phyloP scores from a whole-genome alignment of 2,888 invertebrate genomes.

The Cosmorhoe ocellata region DNA sequence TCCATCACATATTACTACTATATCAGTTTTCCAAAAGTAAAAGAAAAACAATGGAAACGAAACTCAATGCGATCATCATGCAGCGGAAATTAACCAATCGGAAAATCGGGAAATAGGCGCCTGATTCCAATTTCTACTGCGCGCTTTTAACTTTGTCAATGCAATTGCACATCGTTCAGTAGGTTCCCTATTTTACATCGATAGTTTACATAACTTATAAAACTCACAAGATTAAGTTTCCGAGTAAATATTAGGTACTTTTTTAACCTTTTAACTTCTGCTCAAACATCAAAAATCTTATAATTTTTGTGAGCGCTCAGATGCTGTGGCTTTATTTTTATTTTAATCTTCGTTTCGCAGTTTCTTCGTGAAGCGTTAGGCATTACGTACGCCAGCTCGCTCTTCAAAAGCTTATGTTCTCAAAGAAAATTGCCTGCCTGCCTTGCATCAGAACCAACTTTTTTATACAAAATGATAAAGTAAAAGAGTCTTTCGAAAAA shows the following conservation, averaged over 20 bases:
- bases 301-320: background rate
- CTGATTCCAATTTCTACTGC: conserved; percentile 58
- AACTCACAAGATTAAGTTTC: no score
- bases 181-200: no score
- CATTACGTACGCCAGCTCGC: conserved; percentile 17
- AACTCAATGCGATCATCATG: conserved; percentile 43
- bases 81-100: conserved; percentile 69
- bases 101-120: conserved; percentile 61
- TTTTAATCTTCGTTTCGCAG: conserved; percentile 14
- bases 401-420: conserved; percentile 35
- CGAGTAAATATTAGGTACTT: no score
- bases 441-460: conserved; percentile 9
- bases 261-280: no score
- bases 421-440: conserved; percentile 29
- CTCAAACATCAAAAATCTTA: no score
- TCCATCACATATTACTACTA: no score
- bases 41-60: conserved; percentile 21
- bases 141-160: conserved; percentile 5
- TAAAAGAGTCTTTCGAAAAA: no score
- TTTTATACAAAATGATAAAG: background rate
- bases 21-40: conserved; percentile 30
- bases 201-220: no score
- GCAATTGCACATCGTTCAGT: conserved; percentile 1
- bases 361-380: conserved; percentile 11
- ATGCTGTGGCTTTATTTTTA: conserved; percentile 2